phyloP scores from a whole-genome alignment of 1,140 invertebrate genomes.

The Antheraea mylitta region DNA sequence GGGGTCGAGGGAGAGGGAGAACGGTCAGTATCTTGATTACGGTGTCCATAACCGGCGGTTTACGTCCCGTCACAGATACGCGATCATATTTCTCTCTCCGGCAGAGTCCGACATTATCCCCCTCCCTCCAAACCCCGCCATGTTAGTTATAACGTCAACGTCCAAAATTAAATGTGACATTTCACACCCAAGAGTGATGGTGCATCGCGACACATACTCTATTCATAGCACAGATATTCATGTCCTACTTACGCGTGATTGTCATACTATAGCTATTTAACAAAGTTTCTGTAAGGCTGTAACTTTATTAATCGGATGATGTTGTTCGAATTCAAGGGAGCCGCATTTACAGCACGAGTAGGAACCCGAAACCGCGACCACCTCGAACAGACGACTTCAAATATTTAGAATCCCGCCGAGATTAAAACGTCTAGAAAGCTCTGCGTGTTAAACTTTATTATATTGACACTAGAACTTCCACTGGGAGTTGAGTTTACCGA shows the following conservation, averaged over 20 bases:
- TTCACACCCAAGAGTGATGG: neutral
- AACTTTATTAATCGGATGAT: no score
- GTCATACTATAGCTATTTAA: no score
- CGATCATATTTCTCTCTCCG: conserved; percentile 19
- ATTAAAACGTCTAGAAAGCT: conserved; percentile 30
- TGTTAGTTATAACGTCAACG: neutral
- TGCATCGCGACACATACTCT: no score
- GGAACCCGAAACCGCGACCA: no score
- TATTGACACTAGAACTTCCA: conserved; percentile 34
- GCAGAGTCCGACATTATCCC: neutral
- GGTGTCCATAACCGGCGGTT: conserved; percentile 21
- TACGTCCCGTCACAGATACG: conserved; percentile 26
- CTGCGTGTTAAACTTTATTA: conserved; percentile 31
- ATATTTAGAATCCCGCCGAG: conserved; percentile 17
- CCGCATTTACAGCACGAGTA: no score
- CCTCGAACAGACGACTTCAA: no score
- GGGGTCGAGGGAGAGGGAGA: neutral
- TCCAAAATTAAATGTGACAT: neutral
- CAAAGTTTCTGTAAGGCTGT: no score
- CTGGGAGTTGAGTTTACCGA: conserved; percentile 33
- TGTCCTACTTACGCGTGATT: no score
- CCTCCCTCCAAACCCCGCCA: neutral
- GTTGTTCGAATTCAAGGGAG: no score
- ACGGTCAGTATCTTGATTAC: conserved; percentile 25
- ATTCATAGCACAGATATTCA: no score